phyloP scores from a whole-genome alignment of 2,113 vertebrate genomes.

The Ceyx melanurus region DNA sequence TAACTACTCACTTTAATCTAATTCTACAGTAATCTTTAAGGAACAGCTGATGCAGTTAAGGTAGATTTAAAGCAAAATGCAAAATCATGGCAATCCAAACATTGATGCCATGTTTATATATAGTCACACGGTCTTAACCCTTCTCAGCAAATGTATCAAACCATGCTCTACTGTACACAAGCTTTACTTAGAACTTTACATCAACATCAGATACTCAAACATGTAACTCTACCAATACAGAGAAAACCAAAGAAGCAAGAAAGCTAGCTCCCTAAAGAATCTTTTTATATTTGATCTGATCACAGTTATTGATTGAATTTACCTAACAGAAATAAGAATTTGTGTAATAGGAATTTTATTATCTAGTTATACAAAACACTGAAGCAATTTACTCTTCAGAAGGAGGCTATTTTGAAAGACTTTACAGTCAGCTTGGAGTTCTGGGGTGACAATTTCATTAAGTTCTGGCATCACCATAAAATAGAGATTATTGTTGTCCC shows the following conservation, averaged over 20 bases:
- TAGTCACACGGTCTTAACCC: background rate
- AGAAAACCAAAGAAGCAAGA: background rate
- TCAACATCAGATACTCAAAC: background rate
- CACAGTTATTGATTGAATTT: conserved; percentile 32
- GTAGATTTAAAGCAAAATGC: background rate
- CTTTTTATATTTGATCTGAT: conserved; percentile 23
- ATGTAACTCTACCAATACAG: background rate
- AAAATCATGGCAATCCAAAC: background rate
- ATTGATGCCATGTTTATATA: accelerated
- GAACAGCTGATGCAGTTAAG: background rate
- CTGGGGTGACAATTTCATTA: background rate
- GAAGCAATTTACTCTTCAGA: background rate
- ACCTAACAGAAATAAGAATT: background rate
- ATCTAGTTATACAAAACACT: background rate
- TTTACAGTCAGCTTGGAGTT: background rate
- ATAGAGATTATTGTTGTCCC: background rate
- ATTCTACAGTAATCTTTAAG: background rate
- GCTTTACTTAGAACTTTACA: background rate
- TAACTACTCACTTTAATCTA: background rate
- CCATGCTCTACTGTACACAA: background rate
- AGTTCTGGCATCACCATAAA: background rate
- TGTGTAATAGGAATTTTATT: background rate
- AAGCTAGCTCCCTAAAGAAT: background rate
- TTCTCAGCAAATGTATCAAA: background rate
- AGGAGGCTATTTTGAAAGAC: background rate